These are phyloP conservation scores for Argyrosomus regius DNA, from an alignment of 2,797 vertebrate genomes.

Conservation along the genomic window DNA sequence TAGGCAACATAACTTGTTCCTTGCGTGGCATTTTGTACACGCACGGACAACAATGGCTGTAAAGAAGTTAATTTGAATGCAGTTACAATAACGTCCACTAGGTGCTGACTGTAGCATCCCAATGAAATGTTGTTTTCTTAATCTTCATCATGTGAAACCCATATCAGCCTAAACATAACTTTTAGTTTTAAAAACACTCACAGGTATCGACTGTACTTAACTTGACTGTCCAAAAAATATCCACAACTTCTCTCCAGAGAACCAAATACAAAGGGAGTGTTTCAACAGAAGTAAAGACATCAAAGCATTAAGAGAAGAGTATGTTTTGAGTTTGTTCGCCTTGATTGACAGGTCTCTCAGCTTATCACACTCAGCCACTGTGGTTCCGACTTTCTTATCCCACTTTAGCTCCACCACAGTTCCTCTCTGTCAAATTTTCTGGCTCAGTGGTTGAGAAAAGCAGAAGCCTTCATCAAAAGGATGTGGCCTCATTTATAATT, in stretches of 20 bases:
- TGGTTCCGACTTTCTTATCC: background rate
- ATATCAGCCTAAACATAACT: no score
- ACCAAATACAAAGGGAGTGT: background rate
- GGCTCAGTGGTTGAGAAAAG: background rate
- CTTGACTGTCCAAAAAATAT: background rate
- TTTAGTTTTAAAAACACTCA: no score
- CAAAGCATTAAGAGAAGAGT: background rate
- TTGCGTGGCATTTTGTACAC: background rate
- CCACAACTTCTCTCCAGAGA: no score
- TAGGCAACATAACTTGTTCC: background rate
- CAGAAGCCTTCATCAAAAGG: slow-evolving; percentile 2
- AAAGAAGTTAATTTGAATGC: background rate
- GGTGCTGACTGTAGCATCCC: background rate
- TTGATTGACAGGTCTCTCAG: background rate
- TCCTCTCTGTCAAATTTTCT: background rate
- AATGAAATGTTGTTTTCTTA: background rate
- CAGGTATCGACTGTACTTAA: no score
- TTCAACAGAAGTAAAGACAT: background rate
- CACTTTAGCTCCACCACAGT: background rate
- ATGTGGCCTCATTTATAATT: background rate
- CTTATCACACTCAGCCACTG: background rate
- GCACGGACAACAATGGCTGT: background rate
- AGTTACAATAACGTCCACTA: slow-evolving; percentile 10
- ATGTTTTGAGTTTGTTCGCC: background rate
- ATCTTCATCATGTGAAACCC: background rate